These are phyloP conservation scores for Papilio helenus DNA, from an alignment of 1,140 invertebrate genomes.

Conservation along the genomic window DNA sequence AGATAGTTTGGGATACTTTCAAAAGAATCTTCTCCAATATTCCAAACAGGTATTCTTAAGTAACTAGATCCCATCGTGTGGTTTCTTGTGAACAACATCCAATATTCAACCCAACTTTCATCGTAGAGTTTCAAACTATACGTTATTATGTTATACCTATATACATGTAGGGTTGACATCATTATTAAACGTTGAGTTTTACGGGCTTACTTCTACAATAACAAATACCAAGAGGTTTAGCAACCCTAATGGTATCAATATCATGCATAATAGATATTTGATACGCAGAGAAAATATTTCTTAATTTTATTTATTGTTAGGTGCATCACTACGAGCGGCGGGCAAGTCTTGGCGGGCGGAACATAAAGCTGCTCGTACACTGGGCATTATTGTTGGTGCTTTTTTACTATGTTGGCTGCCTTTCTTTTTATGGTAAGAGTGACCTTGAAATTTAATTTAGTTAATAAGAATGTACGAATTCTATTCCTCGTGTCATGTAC, in stretches of 20 bases:
- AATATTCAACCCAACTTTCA: slow-evolving; percentile 5
- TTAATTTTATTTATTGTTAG: slow-evolving; percentile 72
- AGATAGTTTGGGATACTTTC: not conserved
- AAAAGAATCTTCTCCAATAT: not conserved
- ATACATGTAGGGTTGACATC: too few relatives aligned
- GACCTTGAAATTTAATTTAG: not conserved
- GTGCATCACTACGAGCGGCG: slow-evolving; percentile 88
- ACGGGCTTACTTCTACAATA: not conserved
- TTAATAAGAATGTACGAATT: too few relatives aligned
- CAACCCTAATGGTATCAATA: not conserved
- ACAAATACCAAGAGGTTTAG: not conserved
- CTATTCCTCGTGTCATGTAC: too few relatives aligned
- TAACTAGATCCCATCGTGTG: not conserved
- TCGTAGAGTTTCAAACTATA: not conserved
- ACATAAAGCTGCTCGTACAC: slow-evolving; percentile 95
- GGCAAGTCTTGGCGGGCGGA: slow-evolving; percentile 92
- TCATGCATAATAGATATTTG: not conserved
- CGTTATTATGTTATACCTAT: not conserved
- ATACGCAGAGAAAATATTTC: not conserved
- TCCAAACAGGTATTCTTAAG: not conserved
- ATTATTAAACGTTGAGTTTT: slow-evolving; percentile 6
- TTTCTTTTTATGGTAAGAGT: slow-evolving; percentile 91
- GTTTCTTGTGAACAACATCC: not conserved
- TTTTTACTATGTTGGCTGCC: slow-evolving; percentile 95
- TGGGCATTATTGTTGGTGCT: slow-evolving; percentile 95